These are phyloP conservation scores for Anorthoa munda DNA, from an alignment of 2,888 invertebrate genomes.

Conservation along the genomic window DNA sequence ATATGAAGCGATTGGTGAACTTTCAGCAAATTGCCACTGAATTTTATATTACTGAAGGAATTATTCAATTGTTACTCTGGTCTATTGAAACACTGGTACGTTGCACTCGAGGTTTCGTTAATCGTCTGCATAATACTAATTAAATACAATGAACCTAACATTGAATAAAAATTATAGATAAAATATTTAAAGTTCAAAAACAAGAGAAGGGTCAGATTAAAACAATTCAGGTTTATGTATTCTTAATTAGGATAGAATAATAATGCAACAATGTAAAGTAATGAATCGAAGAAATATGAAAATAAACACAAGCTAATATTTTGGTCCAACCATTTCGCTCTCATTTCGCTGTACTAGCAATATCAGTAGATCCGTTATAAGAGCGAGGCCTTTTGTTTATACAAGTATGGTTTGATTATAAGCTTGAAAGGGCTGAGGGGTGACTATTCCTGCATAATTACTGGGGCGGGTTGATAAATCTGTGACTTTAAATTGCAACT, in stretches of 20 bases:
- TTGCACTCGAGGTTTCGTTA: background rate
- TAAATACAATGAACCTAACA: background rate
- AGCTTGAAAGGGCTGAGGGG: background rate
- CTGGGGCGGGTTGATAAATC: too few relatives aligned
- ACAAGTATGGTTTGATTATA: conserved; percentile 17
- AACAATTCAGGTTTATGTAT: background rate
- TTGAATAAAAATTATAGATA: background rate
- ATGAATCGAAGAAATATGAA: background rate
- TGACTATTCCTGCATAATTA: background rate
- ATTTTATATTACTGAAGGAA: conserved; percentile 1
- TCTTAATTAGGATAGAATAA: background rate
- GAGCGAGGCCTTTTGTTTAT: conserved; percentile 7
- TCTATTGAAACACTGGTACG: background rate
- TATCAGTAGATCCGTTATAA: background rate
- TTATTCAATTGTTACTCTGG: background rate
- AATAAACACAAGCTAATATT: background rate
- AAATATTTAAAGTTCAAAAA: background rate
- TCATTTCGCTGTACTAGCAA: background rate
- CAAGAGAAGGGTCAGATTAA: background rate
- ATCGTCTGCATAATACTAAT: background rate
- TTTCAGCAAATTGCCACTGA: conserved; percentile 24
- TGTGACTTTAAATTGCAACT: too few relatives aligned
- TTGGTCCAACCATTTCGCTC: too few relatives aligned
- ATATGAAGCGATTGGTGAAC: conserved; percentile 3
- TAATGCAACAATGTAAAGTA: background rate